Percentiles rank a stretch among this genome's conserved stretches.
Conservation (phyloP, 2,797 vertebrate genomes). For the Psittacula derbiana region DNA sequence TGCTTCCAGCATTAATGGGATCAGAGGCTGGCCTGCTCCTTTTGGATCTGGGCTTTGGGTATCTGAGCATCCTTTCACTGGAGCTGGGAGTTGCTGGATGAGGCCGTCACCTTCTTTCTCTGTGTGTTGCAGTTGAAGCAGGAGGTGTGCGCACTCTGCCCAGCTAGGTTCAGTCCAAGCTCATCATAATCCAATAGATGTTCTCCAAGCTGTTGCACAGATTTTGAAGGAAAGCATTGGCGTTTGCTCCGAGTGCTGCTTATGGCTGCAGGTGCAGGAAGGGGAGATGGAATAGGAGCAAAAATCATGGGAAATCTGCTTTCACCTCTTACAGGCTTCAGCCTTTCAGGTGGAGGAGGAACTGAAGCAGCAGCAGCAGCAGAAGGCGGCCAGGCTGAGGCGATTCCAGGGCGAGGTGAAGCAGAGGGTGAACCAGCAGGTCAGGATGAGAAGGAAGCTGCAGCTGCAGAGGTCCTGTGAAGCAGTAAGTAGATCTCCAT, state of each 20-base stretch:
- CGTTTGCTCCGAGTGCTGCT: background rate
- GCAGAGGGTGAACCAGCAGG: slow-evolving; percentile 83
- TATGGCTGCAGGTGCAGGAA: background rate
- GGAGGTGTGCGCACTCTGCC: background rate
- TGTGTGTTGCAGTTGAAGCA: background rate
- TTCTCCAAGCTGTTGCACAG: background rate
- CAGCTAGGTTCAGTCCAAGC: background rate
- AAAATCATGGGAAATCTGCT: background rate
- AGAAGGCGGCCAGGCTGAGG: slow-evolving; percentile 80
- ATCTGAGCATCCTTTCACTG: background rate
- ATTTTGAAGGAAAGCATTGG: background rate
- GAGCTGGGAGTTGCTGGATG: rapidly evolving
- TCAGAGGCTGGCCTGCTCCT: background rate
- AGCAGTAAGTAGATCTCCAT: slow-evolving; percentile 64
- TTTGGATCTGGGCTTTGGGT: background rate
- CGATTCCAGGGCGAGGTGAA: slow-evolving; percentile 87
- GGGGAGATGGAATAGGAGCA: too few species aligned
- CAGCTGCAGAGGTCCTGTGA: slow-evolving; percentile 74
- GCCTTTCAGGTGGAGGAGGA: slow-evolving; percentile 82
- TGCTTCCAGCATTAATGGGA: rapidly evolving
- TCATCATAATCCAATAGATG: rapidly evolving
- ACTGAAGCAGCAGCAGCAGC: slow-evolving; percentile 72
- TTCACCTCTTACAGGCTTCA: slow-evolving; percentile 66
- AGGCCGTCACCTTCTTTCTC: background rate
- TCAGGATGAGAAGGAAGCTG: slow-evolving; percentile 70